Base-by-base conservation (phyloP, 2,888 invertebrate genomes). In the Ligdia adustata region DNA sequence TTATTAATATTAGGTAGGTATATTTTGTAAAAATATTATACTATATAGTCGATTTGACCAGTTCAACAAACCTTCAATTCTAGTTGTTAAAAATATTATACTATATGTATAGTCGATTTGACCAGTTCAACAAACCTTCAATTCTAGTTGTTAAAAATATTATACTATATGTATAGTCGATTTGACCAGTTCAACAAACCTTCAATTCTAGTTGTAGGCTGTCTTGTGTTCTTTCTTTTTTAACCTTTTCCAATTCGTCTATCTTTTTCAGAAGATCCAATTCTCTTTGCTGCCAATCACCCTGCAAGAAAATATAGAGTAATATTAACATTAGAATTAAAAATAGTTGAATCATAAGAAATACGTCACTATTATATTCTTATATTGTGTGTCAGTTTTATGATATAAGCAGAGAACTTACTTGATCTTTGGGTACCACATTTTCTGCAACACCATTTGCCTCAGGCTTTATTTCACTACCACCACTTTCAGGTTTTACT, bases 271-370 rank as follows among this genome's bases (percentile, higher is more conserved):
- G 64, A 2, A 91, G 79, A 22, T 79, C 79, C 12, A 64, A 62
- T 61, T 91, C 90, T 34, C 82, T 76, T 57, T 80, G 70, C 39
- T 80, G 78, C 89, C 89, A 89, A 52, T 82, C 76, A 7, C 59
- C 73, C 86, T 90, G 55, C 14, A 64, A 55, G 20, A 11, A 6
- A 44, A 16, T 16, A 16, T 4, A 4, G 16, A 4, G 3, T 16
- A 16, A 16, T 16, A 16, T 16, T 16, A 16, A 4, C n/a, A n/a
- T 16, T 16, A 16, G 5, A 4, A 16, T 16, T 16, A 4, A 16
- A 16, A 16, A 16, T 16, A 16, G 3, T 4, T 16, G 16, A 16
- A 16, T 16, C 3, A 16, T 16, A 4, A 16, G 5, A 5, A 4
- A 6, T 2, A 3, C 20, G 6, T 3, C 3, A 20, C 3, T 3